Percentiles rank a stretch among this genome's conserved stretches.
Evolutionary conservation across 2,888 invertebrate genomes (phyloP).

Genomic region (Terebella lapidaria): DNA sequence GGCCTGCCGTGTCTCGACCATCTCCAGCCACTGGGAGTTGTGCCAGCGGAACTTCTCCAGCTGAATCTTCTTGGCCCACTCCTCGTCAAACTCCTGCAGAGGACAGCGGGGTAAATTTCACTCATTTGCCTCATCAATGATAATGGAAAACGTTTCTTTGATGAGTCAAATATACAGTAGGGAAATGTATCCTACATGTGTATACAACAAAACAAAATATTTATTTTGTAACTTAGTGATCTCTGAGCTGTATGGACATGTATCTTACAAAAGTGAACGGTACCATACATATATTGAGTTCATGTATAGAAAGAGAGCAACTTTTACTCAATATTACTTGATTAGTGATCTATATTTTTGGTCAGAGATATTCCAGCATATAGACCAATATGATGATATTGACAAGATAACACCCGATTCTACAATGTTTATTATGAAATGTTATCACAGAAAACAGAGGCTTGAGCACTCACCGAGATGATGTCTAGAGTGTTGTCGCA

Average conservation of each 20-base stretch:
- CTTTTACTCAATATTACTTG: too few species aligned
- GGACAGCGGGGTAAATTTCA: neutral
- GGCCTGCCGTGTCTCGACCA: constrained; percentile 67
- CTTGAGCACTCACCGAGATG: constrained; percentile 67
- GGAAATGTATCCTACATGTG: neutral
- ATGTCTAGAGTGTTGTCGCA: constrained; percentile 93
- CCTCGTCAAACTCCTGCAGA: constrained; percentile 68
- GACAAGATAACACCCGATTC: too few species aligned
- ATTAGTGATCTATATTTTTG: too few species aligned
- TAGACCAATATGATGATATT: too few species aligned
- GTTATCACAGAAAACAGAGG: too few species aligned
- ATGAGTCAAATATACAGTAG: neutral
- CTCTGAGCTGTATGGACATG: too few species aligned
- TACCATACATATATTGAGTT: too few species aligned
- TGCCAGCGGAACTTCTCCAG: constrained; percentile 95
- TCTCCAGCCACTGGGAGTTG: constrained; percentile 96
- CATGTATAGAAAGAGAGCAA: too few species aligned
- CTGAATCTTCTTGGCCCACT: constrained; percentile 91
- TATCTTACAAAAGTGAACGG: too few species aligned
- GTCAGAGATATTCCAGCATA: too few species aligned
- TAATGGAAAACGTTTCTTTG: neutral
- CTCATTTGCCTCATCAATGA: neutral
- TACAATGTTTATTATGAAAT: too few species aligned
- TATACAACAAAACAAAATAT: neutral
- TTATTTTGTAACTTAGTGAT: too few species aligned